These are phyloP conservation scores for Trypoxylon attenuatum DNA, from an alignment of 2,888 invertebrate genomes.

Conservation along the genomic window DNA sequence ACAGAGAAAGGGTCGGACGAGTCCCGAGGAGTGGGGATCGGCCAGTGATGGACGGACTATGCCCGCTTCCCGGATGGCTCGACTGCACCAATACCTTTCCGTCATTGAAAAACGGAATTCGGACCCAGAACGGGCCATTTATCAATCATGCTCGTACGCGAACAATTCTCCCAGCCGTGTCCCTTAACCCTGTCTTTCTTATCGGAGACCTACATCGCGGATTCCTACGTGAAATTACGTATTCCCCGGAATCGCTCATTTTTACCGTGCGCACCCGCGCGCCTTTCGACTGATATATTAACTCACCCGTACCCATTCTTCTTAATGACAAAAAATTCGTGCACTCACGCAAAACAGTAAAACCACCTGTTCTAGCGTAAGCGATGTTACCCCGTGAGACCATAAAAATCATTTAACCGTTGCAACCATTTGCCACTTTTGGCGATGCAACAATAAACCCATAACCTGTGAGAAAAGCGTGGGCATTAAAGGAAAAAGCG, in stretches of 20 bases:
- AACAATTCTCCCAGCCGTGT: not conserved
- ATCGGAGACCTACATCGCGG: not conserved
- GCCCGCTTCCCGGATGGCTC: conserved; percentile 51
- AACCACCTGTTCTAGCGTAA: not conserved
- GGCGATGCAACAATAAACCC: not conserved
- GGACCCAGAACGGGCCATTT: conserved; percentile 22
- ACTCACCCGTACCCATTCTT: not conserved
- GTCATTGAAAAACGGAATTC: conserved; percentile 48
- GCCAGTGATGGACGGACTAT: conserved; percentile 67
- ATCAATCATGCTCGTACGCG: not conserved
- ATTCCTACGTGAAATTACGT: too few species aligned
- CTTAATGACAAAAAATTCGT: not conserved
- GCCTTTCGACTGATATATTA: not conserved
- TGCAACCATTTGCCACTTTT: conserved; percentile 2
- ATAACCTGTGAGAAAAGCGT: not conserved
- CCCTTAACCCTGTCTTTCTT: not conserved
- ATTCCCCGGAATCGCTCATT: not conserved
- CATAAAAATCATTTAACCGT: not conserved
- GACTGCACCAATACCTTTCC: conserved; percentile 61
- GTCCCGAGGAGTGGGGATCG: conserved; percentile 45
- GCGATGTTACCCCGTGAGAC: not conserved
- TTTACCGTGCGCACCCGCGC: not conserved
- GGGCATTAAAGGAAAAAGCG: conserved; percentile 15
- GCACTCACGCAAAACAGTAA: not conserved
- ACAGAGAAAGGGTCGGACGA: conserved; percentile 55